Conservation (phyloP, 1,140 invertebrate species). For the Brachionus sp. region DNA sequence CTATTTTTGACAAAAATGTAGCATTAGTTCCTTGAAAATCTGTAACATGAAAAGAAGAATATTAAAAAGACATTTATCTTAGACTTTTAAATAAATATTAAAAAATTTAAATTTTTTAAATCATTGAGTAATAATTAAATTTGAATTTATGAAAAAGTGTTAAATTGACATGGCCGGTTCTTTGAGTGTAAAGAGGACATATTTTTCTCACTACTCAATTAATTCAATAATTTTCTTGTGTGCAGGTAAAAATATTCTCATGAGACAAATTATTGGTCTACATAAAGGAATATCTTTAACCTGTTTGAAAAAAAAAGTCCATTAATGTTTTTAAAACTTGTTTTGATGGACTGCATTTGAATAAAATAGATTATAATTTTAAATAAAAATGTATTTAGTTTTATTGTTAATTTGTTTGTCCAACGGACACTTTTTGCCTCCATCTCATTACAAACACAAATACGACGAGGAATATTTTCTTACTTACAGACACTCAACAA, state of each 20-base stretch:
- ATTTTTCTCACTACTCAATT: background rate
- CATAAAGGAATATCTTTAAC: background rate
- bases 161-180: too few relatives aligned
- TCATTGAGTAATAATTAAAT: too few relatives aligned
- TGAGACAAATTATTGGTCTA: background rate
- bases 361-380: background rate
- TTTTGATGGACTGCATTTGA: background rate
- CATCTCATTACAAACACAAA: background rate
- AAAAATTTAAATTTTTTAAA: too few relatives aligned
- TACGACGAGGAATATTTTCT: background rate
- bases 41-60: too few relatives aligned
- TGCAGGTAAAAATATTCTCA: background rate
- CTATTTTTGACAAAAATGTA: too few relatives aligned
- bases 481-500: slow-evolving; percentile 10
- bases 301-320: background rate
- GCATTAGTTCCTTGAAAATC: too few relatives aligned
- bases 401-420: background rate
- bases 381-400: background rate
- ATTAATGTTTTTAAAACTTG: background rate
- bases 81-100: too few relatives aligned
- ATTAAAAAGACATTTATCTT: too few relatives aligned
- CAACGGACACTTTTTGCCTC: background rate
- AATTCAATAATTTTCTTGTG: background rate
- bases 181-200: too few relatives aligned
- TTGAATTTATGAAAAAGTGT: too few relatives aligned